Evolutionary conservation across 2,113 vertebrate species (phyloP).

Genomic region (Morone saxatilis): DNA sequence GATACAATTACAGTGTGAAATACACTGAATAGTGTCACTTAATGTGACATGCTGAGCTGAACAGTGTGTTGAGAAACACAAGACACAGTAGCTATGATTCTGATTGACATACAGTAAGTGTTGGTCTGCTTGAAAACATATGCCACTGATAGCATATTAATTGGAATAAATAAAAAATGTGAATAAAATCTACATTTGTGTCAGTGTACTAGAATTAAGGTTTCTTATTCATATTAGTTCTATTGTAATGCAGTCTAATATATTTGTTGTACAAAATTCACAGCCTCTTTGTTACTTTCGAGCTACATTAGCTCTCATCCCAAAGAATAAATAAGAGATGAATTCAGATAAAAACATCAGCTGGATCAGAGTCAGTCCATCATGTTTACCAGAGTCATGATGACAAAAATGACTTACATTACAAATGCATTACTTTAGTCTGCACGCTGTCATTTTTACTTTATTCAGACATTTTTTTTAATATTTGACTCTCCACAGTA

Average conservation of each 20-base stretch:
- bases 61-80: neutral
- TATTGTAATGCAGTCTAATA: too few species aligned
- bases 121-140: neutral
- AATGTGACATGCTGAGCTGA: neutral
- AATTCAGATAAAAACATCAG: neutral
- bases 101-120: too few species aligned
- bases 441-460: neutral
- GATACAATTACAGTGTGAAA: neutral
- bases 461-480: neutral
- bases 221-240: too few species aligned
- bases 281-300: neutral
- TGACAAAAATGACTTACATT: neutral
- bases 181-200: too few species aligned
- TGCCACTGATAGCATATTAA: neutral
- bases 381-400: neutral
- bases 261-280: neutral
- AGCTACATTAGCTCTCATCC: neutral
- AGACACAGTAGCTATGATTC: neutral
- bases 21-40: too few species aligned
- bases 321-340: neutral
- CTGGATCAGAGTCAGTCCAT: neutral
- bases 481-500: neutral
- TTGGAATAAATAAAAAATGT: too few species aligned
- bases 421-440: neutral
- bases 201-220: too few species aligned